Percentiles rank a stretch among this genome's conserved stretches.
phyloP scores from a whole-genome alignment of 2,113 vertebrate species.

The Dolichallabes microphthalmus region DNA sequence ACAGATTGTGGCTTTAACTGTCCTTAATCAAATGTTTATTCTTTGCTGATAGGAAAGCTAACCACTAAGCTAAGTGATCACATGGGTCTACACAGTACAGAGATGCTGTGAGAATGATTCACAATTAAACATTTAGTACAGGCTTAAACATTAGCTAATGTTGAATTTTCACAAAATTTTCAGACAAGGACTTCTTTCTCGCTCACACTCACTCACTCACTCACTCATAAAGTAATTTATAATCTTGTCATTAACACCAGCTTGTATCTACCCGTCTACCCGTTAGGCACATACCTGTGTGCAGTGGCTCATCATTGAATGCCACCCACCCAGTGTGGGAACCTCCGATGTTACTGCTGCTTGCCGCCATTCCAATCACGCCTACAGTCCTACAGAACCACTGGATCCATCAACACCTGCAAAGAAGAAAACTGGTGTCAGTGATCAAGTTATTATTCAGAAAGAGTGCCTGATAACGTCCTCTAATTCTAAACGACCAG shows the following conservation, averaged over 20 bases:
- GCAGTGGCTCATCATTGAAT: conserved; percentile 45
- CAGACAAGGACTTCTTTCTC: background rate
- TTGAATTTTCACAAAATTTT: background rate
- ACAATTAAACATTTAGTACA: background rate
- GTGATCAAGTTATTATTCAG: background rate
- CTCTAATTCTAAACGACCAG: background rate
- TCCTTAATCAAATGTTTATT: background rate
- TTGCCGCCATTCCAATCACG: conserved; percentile 32
- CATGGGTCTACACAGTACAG: background rate
- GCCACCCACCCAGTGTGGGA: conserved; percentile 51
- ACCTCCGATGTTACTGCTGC: conserved; percentile 3
- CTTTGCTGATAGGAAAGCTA: background rate
- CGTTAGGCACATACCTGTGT: background rate
- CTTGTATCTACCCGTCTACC: conserved; percentile 20
- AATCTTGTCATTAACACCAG: background rate
- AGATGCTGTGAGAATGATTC: background rate
- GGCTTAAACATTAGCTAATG: background rate
- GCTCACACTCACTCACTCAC: background rate
- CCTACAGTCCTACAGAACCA: conserved; percentile 1
- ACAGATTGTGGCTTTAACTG: background rate
- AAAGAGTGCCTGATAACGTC: background rate
- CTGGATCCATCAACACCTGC: conserved; percentile 18
- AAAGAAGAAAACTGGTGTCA: background rate
- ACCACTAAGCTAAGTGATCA: background rate
- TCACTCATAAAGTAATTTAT: background rate